A percentile compares a stretch with the other conserved stretches of the same genome.
Conservation (phyloP, 1,140 invertebrate genomes). For the Bombus pascuorum region DNA sequence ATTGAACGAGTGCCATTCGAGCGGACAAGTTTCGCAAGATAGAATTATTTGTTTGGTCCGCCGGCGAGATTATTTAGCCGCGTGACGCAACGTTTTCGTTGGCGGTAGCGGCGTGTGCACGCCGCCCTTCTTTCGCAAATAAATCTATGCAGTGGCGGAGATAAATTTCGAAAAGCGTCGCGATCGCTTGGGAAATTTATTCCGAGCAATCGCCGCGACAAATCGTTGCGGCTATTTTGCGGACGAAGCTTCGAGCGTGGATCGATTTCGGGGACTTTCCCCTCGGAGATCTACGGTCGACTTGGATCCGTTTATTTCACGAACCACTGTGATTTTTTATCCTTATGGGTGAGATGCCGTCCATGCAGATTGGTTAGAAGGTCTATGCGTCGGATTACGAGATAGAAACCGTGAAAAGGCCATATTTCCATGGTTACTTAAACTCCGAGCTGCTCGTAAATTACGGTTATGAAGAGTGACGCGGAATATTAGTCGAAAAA, state of each 20-base stretch:
- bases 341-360: not conserved
- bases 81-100: not conserved
- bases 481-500: constrained; percentile 4
- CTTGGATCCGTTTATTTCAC: not conserved
- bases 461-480: constrained; percentile 23
- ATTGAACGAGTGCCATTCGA: not conserved
- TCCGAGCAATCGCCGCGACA: not conserved
- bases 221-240: not conserved
- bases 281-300: not conserved
- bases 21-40: not conserved
- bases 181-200: not conserved
- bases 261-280: not conserved
- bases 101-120: not conserved
- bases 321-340: not conserved
- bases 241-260: no score
- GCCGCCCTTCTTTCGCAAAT: constrained; percentile 1
- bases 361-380: not conserved
- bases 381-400: not conserved
- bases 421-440: constrained; percentile 7
- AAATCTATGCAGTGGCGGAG: not conserved
- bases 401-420: not conserved
- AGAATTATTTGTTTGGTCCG: constrained; percentile 27
- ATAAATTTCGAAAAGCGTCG: constrained; percentile 7
- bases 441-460: not conserved
- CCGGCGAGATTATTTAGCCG: not conserved